Conservation (phyloP, 2,797 vertebrate genomes). For the Pseudopleuronectes americanus region DNA sequence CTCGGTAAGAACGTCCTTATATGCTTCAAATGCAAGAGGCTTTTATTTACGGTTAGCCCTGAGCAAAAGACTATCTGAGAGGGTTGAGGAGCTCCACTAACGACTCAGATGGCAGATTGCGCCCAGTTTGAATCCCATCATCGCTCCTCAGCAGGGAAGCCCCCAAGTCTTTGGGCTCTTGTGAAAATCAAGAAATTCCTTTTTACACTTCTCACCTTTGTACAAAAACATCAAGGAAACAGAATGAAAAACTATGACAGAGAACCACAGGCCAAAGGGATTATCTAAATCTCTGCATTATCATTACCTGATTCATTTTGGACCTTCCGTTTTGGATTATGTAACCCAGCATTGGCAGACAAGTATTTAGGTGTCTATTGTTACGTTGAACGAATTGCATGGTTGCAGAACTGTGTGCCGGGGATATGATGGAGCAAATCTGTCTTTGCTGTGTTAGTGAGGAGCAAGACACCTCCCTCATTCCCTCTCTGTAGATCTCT, state of each 20-base stretch:
- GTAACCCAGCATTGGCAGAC: constrained; percentile 5
- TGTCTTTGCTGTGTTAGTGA: neutral
- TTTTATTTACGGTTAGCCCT: no score
- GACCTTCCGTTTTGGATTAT: constrained; percentile 5
- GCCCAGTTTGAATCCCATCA: constrained; percentile 35
- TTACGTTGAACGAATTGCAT: neutral
- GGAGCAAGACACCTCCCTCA: neutral
- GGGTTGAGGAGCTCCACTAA: neutral
- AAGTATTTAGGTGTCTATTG: neutral
- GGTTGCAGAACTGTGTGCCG: neutral
- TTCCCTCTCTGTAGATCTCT: neutral
- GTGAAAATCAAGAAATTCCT: constrained; percentile 17
- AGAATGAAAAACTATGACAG: constrained; percentile 22
- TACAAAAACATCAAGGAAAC: constrained; percentile 1
- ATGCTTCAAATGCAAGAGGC: no score
- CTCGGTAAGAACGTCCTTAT: no score
- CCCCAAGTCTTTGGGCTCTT: neutral
- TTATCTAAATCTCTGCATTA: constrained; percentile 11
- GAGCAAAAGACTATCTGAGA: neutral
- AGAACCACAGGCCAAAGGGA: constrained; percentile 15
- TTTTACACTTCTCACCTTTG: constrained; percentile 20
- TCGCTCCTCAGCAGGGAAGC: constrained; percentile 33
- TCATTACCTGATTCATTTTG: neutral
- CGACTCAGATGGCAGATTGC: constrained; percentile 55
- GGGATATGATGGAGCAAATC: constrained; percentile 5